Percentiles rank a stretch among this genome's conserved stretches.
These are phyloP conservation scores for Chiridota heheva DNA, from an alignment of 35 echinoderm and acorn worm species.

Conservation along the genomic window DNA sequence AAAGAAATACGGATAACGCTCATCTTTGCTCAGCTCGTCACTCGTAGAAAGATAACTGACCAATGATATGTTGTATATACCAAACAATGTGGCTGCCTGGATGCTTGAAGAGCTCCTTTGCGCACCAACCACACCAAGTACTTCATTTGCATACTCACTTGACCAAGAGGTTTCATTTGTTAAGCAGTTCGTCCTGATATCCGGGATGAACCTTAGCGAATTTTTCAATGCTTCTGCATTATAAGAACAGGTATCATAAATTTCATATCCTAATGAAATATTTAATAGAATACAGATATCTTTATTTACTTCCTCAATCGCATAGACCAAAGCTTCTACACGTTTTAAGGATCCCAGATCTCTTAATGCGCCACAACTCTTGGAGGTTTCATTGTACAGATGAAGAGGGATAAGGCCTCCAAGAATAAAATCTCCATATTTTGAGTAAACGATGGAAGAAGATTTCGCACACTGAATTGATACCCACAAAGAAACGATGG, in stretches of 20 bases:
- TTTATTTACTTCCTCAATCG: conserved; percentile 69
- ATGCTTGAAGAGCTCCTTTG: conserved; percentile 35
- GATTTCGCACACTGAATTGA: too few species aligned
- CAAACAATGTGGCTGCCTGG: not conserved
- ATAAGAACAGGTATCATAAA: conserved; percentile 90
- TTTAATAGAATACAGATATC: conserved; percentile 67
- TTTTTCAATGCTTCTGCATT: conserved; percentile 56
- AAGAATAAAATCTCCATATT: conserved; percentile 66
- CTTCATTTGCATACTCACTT: not conserved
- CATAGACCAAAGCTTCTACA: conserved; percentile 88
- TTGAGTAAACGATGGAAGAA: conserved; percentile 58
- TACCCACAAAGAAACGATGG: too few species aligned
- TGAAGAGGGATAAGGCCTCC: conserved; percentile 86
- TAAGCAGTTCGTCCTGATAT: not conserved
- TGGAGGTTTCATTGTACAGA: conserved; percentile 58
- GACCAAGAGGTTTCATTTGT: not conserved
- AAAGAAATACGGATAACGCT: conserved; percentile 32
- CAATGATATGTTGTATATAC: conserved; percentile 22
- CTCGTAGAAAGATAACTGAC: conserved; percentile 43
- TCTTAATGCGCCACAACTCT: conserved; percentile 57
- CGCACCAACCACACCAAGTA: conserved; percentile 41
- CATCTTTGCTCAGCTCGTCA: conserved; percentile 40
- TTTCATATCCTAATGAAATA: conserved; percentile 80
- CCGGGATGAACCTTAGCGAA: conserved; percentile 65
- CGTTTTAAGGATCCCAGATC: conserved; percentile 62